Conservation (phyloP, 2,797 vertebrate genomes). For the Steatocranus sp. region DNA sequence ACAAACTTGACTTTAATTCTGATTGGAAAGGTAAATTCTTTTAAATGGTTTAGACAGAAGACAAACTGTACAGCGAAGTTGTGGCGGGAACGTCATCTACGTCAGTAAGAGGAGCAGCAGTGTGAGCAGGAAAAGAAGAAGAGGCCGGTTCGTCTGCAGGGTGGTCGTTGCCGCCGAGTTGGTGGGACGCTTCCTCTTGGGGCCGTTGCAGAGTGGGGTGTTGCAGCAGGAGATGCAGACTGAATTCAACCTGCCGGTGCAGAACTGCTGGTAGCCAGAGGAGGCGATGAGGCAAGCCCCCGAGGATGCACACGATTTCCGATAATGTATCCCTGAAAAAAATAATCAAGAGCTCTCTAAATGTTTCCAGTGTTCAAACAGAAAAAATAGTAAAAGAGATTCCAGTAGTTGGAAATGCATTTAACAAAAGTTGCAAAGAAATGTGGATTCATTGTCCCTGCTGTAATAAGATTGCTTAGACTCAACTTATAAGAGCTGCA, state of each 20-base stretch:
- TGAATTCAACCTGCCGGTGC: slow-evolving; percentile 91
- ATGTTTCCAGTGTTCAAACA: background rate
- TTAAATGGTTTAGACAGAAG: background rate
- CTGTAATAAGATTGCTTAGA: slow-evolving; percentile 19
- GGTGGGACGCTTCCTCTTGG: slow-evolving; percentile 81
- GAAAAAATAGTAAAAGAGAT: background rate
- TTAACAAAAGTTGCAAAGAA: background rate
- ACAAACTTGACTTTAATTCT: background rate
- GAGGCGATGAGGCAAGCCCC: slow-evolving; percentile 95
- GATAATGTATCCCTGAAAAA: slow-evolving; percentile 86
- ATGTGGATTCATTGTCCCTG: background rate
- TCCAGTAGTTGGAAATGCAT: background rate
- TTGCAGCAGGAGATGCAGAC: slow-evolving; percentile 98
- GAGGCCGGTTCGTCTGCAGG: background rate
- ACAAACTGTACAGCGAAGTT: background rate
- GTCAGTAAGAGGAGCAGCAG: slow-evolving; percentile 19
- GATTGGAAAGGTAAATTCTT: background rate
- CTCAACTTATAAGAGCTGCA: background rate
- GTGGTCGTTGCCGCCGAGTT: slow-evolving; percentile 20
- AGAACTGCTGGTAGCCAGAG: slow-evolving; percentile 97
- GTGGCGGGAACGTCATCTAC: slow-evolving; percentile 20
- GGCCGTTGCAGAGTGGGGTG: slow-evolving; percentile 94
- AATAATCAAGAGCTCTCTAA: background rate
- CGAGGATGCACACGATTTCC: slow-evolving; percentile 93
- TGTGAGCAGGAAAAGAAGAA: background rate